Evolutionary conservation across 2,888 invertebrate genomes (phyloP), one percentile per base, ranked within the genome.

Genomic region (Hyposoter dolosus): DNA sequence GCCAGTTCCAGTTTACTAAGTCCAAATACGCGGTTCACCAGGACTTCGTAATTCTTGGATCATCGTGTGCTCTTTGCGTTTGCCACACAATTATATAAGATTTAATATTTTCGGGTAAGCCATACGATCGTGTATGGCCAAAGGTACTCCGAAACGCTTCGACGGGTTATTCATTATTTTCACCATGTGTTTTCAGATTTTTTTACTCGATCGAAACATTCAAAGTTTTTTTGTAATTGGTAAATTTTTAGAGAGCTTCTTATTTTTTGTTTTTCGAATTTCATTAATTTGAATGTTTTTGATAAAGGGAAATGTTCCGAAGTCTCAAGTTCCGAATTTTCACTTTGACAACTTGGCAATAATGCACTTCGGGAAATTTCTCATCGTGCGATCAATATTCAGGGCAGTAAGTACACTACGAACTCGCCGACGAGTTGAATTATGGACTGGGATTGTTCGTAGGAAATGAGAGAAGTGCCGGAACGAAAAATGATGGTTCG

Each of bases 1-100:
- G 89, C 80, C 88, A 89, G 89, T 89, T 90, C 88, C 90, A 88
- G 89, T 91, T 91, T 89, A 91, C 90, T 85, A 85, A 90, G 89
- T 91, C 90, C 35, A 35, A 35, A 87, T 88, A 88, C 88, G 85
- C 88, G 89, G 88, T 91, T 35, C 35, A 89, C 88, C 89, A 90
- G 88, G 90, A 88, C 88, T 91, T 91, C 91, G 91, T 91, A 91
- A 91, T 91, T 91, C 89, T 91, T 91, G 90, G 89, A 87, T 83
- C 88, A 88, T 87, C 89, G 85, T 85, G 86, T 87, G 68, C 47
- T 78, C 56, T 56, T 35, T 79, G 65, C 63, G 19, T 60, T 66
- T 68, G 71, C 78, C 68, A 50, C 47, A 19, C 12, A n/a, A 65
- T 65, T 53, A 60, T 45, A 56, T 47, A 74, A 40, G 35, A 10